A percentile compares a stretch with the other conserved stretches of the same genome.
phyloP scores from a whole-genome alignment of 2,797 vertebrate genomes.

The Gallinago stenura region DNA sequence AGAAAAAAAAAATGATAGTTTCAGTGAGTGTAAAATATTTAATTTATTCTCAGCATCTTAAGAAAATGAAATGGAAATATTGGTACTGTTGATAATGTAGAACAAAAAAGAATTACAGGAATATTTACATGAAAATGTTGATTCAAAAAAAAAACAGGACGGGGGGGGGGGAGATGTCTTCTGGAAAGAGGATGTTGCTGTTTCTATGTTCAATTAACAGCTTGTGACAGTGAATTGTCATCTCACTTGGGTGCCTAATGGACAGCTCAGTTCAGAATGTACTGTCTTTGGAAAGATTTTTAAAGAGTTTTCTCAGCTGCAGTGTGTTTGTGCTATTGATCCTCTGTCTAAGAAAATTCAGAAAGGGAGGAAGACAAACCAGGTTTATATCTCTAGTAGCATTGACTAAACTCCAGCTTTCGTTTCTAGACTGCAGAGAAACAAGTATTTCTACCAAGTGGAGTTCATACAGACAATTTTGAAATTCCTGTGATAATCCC shows the following conservation, averaged over 20 bases:
- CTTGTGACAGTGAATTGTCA: slow-evolving; percentile 8
- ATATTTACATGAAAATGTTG: not conserved
- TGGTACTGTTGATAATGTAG: not conserved
- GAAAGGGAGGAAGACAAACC: not conserved
- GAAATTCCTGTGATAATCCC: slow-evolving; percentile 29
- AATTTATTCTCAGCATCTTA: not conserved
- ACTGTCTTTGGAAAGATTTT: not conserved
- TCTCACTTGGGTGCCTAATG: slow-evolving; percentile 22
- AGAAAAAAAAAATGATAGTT: not conserved
- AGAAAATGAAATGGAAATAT: not conserved
- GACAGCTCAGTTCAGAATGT: slow-evolving; percentile 6
- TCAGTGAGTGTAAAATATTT: not conserved
- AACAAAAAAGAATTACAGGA: not conserved
- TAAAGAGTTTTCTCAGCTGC: slow-evolving; percentile 34
- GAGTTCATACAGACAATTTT: slow-evolving; percentile 35
- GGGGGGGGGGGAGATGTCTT: not conserved
- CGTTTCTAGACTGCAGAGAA: not conserved
- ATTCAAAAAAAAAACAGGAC: not conserved
- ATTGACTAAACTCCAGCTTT: not conserved
- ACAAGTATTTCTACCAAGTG: not conserved
- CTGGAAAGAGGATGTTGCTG: not conserved
- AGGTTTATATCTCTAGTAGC: not conserved
- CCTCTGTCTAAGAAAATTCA: slow-evolving; percentile 4
- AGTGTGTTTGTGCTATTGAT: slow-evolving; percentile 17
- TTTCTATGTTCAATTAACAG: slow-evolving; percentile 1